Evolutionary conservation across 2,888 invertebrate genomes (phyloP), one percentile per base, ranked within the genome.

Genomic region (Drosophila parthenogenetica): DNA sequence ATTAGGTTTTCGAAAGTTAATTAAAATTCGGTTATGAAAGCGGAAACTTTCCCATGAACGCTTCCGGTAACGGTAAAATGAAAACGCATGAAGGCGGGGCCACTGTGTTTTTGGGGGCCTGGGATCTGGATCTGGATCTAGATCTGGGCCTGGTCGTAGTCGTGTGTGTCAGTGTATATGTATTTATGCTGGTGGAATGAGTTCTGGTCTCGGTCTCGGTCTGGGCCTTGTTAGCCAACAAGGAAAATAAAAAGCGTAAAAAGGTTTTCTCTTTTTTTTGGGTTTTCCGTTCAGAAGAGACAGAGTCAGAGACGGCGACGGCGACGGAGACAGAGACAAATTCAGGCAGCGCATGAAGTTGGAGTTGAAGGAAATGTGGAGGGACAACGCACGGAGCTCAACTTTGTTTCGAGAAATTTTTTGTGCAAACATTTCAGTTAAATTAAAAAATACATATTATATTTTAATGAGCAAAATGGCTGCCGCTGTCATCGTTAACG

Each of bases 1-100:
- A 91, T 91, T 91, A 91, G 91, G 91, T 91, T 91, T 91, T 90
- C 89, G 90, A 91, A 91, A 91, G 91, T 91, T 91, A 91, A 91
- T 91, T 91, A 91, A 91, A 91, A 91, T 91, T 91, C 90, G 90
- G 91, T 91, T 91, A 91, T 91, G 90, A 91, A 91, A 91, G 91
- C 91, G 90, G 90, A 91, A 91, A 91, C 89, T 89, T 91, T 89
- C 84, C 85, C 90, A 86, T 90, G 90, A 90, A 89, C 89, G 90
- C 91, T 90, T 90, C 79, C 85, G 86, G 74, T 82, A 79, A 79
- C 78, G 79, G 81, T 71, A 51, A 79, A 69, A 69, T 73, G 75
- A 77, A 90, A 81, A 77, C 75, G 80, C 80, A 85, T 78, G 69
- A 75, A 64, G 74, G 71, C 73, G 73, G 70, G 22, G 54, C 69